Conservation (phyloP, 2,797 vertebrate species). For the Fringilla coelebs region DNA sequence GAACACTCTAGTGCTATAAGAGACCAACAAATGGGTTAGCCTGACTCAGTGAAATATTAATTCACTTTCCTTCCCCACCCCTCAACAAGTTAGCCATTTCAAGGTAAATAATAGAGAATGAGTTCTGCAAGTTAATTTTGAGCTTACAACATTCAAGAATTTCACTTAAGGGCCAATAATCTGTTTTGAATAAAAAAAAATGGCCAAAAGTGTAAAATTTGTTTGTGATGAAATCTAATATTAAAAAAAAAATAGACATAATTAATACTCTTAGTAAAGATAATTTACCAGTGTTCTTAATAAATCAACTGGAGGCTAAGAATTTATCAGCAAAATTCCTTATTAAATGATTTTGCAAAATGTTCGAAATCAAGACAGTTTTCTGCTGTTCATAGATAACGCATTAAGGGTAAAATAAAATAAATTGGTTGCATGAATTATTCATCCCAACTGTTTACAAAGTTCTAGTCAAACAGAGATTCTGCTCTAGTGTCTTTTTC, state of each 20-base stretch:
- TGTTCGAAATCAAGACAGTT: not conserved
- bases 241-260: not conserved
- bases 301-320: not conserved
- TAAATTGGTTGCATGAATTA: not conserved
- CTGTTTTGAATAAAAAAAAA: not conserved
- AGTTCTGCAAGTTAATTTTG: not conserved
- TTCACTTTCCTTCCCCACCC: accelerated
- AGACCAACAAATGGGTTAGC: not conserved
- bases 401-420: not conserved
- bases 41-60: not conserved
- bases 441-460: not conserved
- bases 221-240: not conserved
- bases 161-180: not conserved
- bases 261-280: not conserved
- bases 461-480: not conserved
- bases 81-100: not conserved
- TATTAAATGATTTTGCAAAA: not conserved
- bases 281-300: not conserved
- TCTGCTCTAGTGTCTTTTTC: not conserved
- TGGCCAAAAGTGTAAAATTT: not conserved
- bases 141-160: not conserved
- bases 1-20: not conserved
- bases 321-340: not conserved
- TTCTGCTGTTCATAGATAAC: not conserved
- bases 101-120: not conserved